Base-by-base conservation (phyloP, 2,888 invertebrate genomes). In the Leptogaster cylindrica region DNA sequence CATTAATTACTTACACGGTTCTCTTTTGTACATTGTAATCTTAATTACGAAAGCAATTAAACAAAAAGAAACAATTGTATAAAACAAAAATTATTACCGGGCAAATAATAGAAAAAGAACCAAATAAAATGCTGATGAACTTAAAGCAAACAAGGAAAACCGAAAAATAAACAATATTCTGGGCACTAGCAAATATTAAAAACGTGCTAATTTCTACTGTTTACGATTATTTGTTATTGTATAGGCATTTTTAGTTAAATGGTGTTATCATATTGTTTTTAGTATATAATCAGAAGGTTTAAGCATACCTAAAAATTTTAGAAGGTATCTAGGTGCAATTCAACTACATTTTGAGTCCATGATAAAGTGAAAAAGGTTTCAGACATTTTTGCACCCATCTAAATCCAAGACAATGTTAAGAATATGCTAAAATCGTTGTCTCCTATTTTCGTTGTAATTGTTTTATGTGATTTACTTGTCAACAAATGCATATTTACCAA, bases 101-200 rank as follows among this genome's bases (percentile, higher is more conserved):
- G n/a, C n/a, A 33, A 10, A n/a, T n/a, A n/a, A n/a, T n/a, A n/a
- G n/a, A 33, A 33, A 10, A 8, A 8, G 33, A 33, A 10, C n/a
- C 8, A 33, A 33, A 33, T 33, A 33, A 33, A 33, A 33, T 33
- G n/a, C 8, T 33, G n/a, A 33, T 33, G 33, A 33, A 10, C 8
- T 10, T 10, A 33, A 41, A 12, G 39, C 12, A 41, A 51, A 7
- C 51, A 51, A 18, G 4, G 8, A 25, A 39, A 36, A 46, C n/a
- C n/a, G n/a, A n/a, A n/a, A 25, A 23, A 48, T 6, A 10, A 14
- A 23, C 39, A 18, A 33, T 55, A 25, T 61, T 61, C 61, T 44
- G 61, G 61, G 61, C 61, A 61, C 61, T 61, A 61, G 61, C 61
- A 61, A 61, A 61, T 61, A 44, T 16, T 12, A 28, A n/a, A n/a